Evolutionary conservation across 2,797 vertebrate species (phyloP), one percentile per base, ranked within the genome.

Genomic region (Siniperca undulata): DNA sequence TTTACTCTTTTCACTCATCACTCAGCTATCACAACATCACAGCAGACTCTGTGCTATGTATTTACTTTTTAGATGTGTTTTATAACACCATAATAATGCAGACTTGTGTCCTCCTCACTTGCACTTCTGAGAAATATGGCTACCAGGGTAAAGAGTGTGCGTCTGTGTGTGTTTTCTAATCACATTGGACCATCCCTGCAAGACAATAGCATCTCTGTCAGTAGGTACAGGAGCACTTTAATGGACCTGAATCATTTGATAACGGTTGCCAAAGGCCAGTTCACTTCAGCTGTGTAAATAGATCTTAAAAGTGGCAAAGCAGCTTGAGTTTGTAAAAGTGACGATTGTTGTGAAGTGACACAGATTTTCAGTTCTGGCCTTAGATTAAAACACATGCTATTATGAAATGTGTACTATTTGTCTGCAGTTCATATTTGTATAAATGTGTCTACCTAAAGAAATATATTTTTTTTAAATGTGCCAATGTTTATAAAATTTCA

Each of bases 141-240:
- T 50, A 53, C 14, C 64, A 50, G 74, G 13, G 16, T 36, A 34
- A 60, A 17, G 53, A 70, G 56, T 58, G 27, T 75, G 46, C 10
- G 36, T 82, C 74, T 68, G 3, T 53, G 66, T 59, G 46, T 62
- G 36, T 61, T 80, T 67, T 81, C 22, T 65, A 56, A 74, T 82
- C 56, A 77, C 77, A 77, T 87, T 44, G 7, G 60, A 83, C 81
- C 65, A 77, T 77, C 81, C 52, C 55, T 65, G 62, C 40, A 52
- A 81, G 66, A 93, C 88, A 91, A 89, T 75, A 67, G 74, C 38
- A 62, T 38, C 85, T 82, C 81, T 88, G 77, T 91, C 12, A 46
- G 70, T 38, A 82, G 24, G 67, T 83, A 73, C 52, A 80, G 72
- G 27, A 74, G 27, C 61, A 5, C 30, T 64, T 48, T 36, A 56